phyloP scores from a whole-genome alignment of 30 jellyfish, hydroid and myxozoan species.

The Nemopilema nomurai region DNA sequence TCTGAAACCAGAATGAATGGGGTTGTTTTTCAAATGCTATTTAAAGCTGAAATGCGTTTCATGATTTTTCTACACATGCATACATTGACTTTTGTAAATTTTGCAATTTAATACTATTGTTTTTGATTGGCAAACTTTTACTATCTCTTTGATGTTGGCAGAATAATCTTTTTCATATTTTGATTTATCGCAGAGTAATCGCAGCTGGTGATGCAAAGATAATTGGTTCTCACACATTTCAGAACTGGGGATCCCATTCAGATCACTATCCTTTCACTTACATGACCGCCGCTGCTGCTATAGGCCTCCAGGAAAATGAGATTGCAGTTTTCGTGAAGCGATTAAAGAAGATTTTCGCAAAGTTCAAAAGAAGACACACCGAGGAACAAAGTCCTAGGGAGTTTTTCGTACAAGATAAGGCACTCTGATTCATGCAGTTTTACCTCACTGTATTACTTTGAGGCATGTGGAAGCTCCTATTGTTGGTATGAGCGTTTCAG shows the following conservation, averaged over 20 bases:
- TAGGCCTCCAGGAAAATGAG: constrained; percentile 81
- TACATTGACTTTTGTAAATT: too few relatives aligned
- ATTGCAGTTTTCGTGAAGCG: constrained; percentile 72
- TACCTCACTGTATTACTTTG: too few relatives aligned
- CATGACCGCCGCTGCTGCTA: constrained; percentile 94
- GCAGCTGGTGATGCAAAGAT: constrained; percentile 61
- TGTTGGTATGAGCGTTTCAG: too few relatives aligned
- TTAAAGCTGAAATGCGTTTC: too few relatives aligned
- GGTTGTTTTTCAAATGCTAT: too few relatives aligned
- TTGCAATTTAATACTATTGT: too few relatives aligned
- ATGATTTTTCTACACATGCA: too few relatives aligned
- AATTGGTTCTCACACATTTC: constrained; percentile 65
- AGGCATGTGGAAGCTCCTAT: too few relatives aligned
- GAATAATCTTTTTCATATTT: too few relatives aligned
- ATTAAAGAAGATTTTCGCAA: constrained; percentile 65
- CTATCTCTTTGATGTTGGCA: too few relatives aligned
- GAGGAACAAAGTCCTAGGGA: background rate
- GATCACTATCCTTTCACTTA: constrained; percentile 78
- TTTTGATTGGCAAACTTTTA: too few relatives aligned
- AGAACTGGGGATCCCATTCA: constrained; percentile 95
- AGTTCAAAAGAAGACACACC: constrained; percentile 32
- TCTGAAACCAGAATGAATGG: too few relatives aligned
- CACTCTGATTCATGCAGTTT: background rate
- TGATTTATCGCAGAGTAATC: constrained; percentile 72
- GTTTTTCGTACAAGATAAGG: background rate